Conservation (phyloP, 1,140 invertebrate genomes). For the Leptinotarsa undecemlineata region DNA sequence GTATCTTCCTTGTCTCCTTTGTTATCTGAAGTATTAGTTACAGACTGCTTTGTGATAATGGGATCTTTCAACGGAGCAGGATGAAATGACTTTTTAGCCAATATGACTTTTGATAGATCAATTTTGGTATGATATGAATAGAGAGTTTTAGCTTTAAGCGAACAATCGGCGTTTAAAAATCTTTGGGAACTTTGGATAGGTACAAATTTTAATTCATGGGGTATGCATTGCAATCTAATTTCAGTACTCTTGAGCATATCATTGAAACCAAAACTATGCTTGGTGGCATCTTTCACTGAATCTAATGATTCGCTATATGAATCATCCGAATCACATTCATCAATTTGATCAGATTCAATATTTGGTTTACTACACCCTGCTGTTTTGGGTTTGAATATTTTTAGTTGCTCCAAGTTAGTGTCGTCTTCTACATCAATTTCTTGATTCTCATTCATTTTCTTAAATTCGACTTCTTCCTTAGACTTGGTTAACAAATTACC, state of each 20-base stretch:
- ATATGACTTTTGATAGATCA: not conserved
- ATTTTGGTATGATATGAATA: conserved; percentile 24
- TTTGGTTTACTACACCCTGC: not conserved
- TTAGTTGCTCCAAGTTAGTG: not conserved
- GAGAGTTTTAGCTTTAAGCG: conserved; percentile 16
- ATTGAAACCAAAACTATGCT: conserved; percentile 20
- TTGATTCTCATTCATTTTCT: not conserved
- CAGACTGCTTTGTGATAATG: not conserved
- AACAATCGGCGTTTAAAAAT: conserved; percentile 15
- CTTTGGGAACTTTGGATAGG: conserved; percentile 7
- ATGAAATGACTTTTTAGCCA: conserved; percentile 15
- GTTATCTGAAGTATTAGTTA: not conserved
- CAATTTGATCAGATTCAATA: not conserved
- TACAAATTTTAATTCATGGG: conserved; percentile 13
- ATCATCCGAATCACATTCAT: conserved; percentile 10
- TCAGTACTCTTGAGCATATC: conserved; percentile 9
- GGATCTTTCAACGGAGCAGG: not conserved
- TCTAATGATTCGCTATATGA: too few species aligned
- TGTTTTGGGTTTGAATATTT: conserved; percentile 6
- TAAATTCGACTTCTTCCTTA: not conserved
- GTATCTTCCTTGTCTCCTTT: conserved; percentile 1
- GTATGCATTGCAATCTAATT: not conserved
- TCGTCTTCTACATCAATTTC: not conserved
- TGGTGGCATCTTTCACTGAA: conserved; percentile 18
- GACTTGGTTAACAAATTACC: not conserved